phyloP scores from a whole-genome alignment of 2,797 vertebrate species.

The Helostoma temminkii region DNA sequence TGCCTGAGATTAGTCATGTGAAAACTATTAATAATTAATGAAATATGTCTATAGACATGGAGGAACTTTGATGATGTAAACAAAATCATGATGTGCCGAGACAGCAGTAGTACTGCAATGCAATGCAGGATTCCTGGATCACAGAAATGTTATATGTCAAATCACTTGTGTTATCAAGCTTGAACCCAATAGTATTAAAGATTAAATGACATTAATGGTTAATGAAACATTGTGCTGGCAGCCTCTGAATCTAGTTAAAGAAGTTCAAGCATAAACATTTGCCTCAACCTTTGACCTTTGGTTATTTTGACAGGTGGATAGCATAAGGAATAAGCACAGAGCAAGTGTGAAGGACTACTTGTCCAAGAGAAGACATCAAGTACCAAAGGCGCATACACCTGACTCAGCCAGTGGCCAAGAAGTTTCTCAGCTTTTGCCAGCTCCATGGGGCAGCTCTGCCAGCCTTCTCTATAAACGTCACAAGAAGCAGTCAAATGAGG shows the following conservation, averaged over 20 bases:
- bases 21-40: constrained; percentile 58
- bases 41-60: constrained; percentile 39
- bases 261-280: constrained; percentile 37
- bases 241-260: constrained; percentile 15
- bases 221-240: neutral
- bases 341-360: constrained; percentile 64
- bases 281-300: constrained; percentile 48
- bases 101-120: constrained; percentile 28
- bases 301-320: constrained; percentile 78
- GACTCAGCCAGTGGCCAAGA: constrained; percentile 45
- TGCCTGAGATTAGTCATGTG: constrained; percentile 41
- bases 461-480: constrained; percentile 35
- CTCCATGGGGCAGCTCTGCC: constrained; percentile 33
- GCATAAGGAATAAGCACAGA: constrained; percentile 63
- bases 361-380: constrained; percentile 50
- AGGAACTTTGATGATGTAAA: constrained; percentile 45
- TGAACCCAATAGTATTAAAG: constrained; percentile 2
- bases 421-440: constrained; percentile 20
- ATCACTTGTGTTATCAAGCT: constrained; percentile 10
- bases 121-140: constrained; percentile 57
- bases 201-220: neutral
- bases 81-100: constrained; percentile 24
- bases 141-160: constrained; percentile 17
- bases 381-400: constrained; percentile 28
- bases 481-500: constrained; percentile 49